Percentiles rank a stretch among this genome's conserved stretches.
These are phyloP conservation scores for Drosophila nigrodunni DNA, from an alignment of 1,140 invertebrate genomes.

Conservation along the genomic window DNA sequence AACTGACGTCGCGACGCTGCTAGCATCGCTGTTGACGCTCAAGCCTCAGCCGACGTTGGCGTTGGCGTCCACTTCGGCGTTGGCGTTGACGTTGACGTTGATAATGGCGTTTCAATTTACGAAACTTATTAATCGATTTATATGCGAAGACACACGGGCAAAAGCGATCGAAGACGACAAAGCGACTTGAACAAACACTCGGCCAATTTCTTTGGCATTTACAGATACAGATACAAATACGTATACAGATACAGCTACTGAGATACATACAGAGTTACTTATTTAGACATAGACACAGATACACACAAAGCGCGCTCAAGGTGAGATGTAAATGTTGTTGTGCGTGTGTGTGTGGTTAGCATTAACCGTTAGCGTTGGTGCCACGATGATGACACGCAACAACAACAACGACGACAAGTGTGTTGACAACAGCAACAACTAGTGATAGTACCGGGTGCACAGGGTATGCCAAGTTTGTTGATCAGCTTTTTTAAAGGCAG, in stretches of 20 bases:
- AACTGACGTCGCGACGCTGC: conserved; percentile 14
- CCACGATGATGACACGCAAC: conserved; percentile 55
- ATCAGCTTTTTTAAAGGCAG: too few species aligned
- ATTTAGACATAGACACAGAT: conserved; percentile 10
- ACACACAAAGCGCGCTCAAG: conserved; percentile 49
- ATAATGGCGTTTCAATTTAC: conserved; percentile 75
- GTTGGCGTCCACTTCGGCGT: conserved; percentile 1
- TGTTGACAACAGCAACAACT: conserved; percentile 6
- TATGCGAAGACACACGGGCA: conserved; percentile 67
- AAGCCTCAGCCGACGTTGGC: not conserved
- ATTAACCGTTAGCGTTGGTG: conserved; percentile 54
- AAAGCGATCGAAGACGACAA: conserved; percentile 22
- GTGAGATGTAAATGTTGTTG: conserved; percentile 67
- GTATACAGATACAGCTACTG: conserved; percentile 7
- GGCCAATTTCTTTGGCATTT: conserved; percentile 53
- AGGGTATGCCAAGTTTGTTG: too few species aligned
- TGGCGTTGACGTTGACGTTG: conserved; percentile 31
- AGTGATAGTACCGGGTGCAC: too few species aligned
- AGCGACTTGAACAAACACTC: conserved; percentile 11
- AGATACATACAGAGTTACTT: not conserved
- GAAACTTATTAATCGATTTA: conserved; percentile 81
- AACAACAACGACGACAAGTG: conserved; percentile 18
- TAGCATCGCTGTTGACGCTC: not conserved
- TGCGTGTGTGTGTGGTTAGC: conserved; percentile 34
- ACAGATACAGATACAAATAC: conserved; percentile 13